Evolutionary conservation across 1,140 invertebrate species (phyloP).

Genomic region (Portunus trituberculatus): DNA sequence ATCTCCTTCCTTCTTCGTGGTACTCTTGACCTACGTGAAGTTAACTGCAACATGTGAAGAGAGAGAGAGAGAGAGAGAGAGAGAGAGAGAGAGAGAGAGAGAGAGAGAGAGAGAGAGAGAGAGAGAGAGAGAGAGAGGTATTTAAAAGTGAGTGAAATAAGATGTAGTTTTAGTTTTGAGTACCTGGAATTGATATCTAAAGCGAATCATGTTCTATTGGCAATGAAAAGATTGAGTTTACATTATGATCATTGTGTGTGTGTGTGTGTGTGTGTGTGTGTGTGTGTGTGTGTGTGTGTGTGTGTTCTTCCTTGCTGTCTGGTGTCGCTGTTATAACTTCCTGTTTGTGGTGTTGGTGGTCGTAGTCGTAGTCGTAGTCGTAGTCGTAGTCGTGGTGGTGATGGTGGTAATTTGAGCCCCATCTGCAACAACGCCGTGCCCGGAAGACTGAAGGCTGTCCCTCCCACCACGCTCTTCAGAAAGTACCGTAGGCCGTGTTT

Average conservation of each 20-base stretch:
- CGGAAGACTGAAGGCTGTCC: background rate
- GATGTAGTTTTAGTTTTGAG: too few species aligned
- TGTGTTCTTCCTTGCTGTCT: background rate
- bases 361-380: background rate
- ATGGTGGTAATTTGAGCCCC: background rate
- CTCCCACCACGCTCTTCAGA: too few species aligned
- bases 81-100: background rate
- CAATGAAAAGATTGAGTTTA: too few species aligned
- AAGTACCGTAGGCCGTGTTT: too few species aligned
- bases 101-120: background rate
- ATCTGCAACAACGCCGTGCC: background rate
- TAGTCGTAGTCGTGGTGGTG: background rate
- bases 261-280: background rate
- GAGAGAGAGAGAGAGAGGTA: too few species aligned
- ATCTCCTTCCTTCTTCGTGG: background rate
- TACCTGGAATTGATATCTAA: too few species aligned
- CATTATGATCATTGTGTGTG: background rate
- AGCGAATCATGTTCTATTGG: too few species aligned
- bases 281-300: background rate
- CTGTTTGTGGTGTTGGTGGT: too few species aligned
- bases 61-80: constrained; percentile 20
- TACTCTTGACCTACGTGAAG: background rate
- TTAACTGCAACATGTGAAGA: background rate
- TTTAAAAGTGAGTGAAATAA: too few species aligned
- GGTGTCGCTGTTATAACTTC: too few species aligned